phyloP scores from a whole-genome alignment of 2,797 vertebrate genomes.

The Cyclopterus lumpus region DNA sequence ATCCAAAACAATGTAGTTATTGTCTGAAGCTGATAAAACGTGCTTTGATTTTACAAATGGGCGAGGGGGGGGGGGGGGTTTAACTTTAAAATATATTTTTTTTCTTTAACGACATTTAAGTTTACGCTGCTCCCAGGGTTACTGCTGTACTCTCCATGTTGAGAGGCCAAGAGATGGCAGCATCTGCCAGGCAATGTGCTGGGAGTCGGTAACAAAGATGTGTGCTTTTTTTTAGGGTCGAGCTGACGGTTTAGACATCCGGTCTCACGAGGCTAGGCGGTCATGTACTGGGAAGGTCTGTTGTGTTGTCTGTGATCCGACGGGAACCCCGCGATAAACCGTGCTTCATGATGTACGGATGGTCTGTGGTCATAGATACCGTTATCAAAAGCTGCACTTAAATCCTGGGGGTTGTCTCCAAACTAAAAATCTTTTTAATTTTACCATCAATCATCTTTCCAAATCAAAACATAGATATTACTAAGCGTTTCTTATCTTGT shows the following conservation, averaged over 20 bases:
- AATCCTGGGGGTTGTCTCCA: not conserved
- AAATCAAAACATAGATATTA: not conserved
- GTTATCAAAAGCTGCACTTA: slow-evolving; percentile 18
- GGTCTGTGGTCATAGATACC: slow-evolving; percentile 15
- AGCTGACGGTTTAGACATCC: not conserved
- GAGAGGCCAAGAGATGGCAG: slow-evolving; percentile 47
- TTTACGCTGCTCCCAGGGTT: not conserved
- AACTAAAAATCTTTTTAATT: too few species aligned
- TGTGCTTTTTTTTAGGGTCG: not conserved
- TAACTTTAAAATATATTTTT: not conserved
- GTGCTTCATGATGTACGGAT: not conserved
- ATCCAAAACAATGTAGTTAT: not conserved
- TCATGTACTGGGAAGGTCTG: not conserved
- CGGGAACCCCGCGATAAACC: not conserved
- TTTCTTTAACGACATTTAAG: not conserved
- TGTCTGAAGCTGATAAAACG: not conserved
- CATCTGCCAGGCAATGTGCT: not conserved
- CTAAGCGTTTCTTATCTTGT: not conserved
- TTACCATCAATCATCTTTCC: not conserved
- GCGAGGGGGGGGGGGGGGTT: not conserved
- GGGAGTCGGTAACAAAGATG: not conserved
- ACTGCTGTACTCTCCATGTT: not conserved
- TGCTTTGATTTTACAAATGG: not conserved
- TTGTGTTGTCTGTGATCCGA: not conserved
- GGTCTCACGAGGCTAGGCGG: too few species aligned